phyloP scores from a whole-genome alignment of 2,888 invertebrate genomes.

The Drosophila longiperda region DNA sequence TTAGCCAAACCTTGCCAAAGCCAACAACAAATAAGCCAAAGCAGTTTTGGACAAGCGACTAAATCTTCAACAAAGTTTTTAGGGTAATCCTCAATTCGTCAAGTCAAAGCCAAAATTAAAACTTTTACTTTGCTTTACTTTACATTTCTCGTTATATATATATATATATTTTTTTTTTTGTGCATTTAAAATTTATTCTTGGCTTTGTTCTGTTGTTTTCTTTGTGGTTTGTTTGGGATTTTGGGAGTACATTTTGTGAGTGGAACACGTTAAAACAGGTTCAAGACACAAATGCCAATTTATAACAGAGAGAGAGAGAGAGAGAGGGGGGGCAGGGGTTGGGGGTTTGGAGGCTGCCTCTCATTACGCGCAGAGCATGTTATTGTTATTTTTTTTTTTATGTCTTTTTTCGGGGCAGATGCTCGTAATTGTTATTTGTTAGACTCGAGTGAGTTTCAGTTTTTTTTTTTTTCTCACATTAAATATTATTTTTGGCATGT shows the following conservation, averaged over 20 bases:
- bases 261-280: slow-evolving; percentile 39
- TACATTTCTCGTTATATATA: neutral
- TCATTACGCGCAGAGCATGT: slow-evolving; percentile 29
- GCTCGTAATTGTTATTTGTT: slow-evolving; percentile 55
- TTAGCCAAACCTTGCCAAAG: neutral
- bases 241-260: slow-evolving; percentile 19
- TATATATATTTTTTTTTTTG: slow-evolving; percentile 14
- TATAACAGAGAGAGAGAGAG: neutral
- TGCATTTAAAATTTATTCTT: neutral
- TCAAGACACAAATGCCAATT: slow-evolving; percentile 32
- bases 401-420: slow-evolving; percentile 15
- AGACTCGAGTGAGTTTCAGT: slow-evolving; percentile 20
- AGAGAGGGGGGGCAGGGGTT: too few species aligned
- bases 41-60: neutral
- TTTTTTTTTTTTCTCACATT: slow-evolving; percentile 37
- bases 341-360: neutral
- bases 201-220: neutral
- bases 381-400: neutral
- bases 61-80: neutral
- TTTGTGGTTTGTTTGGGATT: neutral
- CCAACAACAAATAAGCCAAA: neutral
- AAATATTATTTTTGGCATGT: slow-evolving; percentile 80
- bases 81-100: slow-evolving; percentile 35
- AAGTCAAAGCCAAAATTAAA: neutral
- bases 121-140: neutral